Evolutionary conservation across 2,113 vertebrate species (phyloP).

Genomic region (Onychostruthus taczanowskii): DNA sequence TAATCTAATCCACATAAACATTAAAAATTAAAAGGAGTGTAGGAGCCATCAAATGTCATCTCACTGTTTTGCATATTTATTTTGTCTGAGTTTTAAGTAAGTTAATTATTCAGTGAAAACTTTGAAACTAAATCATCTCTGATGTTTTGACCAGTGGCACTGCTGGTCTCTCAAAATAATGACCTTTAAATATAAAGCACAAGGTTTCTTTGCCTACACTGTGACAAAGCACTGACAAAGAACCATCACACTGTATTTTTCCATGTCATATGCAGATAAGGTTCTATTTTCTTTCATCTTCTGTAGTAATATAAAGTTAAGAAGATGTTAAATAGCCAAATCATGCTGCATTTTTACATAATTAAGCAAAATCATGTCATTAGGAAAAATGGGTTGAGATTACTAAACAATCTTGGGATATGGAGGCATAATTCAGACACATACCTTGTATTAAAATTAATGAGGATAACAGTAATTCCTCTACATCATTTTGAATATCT

Average conservation of each 20-base stretch:
- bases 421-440: background rate
- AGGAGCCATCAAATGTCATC: background rate
- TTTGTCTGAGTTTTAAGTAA: background rate
- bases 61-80: background rate
- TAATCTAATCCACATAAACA: background rate
- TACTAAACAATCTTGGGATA: background rate
- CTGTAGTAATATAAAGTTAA: background rate
- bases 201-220: background rate
- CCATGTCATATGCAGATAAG: background rate
- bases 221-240: background rate
- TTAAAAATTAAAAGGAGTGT: background rate
- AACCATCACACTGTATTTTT: background rate
- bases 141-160: background rate
- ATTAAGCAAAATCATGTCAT: background rate
- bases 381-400: background rate
- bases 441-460: background rate
- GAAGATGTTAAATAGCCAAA: background rate
- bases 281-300: background rate
- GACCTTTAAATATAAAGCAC: background rate
- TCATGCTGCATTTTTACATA: background rate
- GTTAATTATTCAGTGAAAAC: background rate
- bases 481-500: background rate
- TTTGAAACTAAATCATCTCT: background rate
- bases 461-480: background rate
- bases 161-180: background rate